These are phyloP conservation scores for Dysmachus trigonus DNA, from an alignment of 2,888 invertebrate genomes.

Conservation along the genomic window DNA sequence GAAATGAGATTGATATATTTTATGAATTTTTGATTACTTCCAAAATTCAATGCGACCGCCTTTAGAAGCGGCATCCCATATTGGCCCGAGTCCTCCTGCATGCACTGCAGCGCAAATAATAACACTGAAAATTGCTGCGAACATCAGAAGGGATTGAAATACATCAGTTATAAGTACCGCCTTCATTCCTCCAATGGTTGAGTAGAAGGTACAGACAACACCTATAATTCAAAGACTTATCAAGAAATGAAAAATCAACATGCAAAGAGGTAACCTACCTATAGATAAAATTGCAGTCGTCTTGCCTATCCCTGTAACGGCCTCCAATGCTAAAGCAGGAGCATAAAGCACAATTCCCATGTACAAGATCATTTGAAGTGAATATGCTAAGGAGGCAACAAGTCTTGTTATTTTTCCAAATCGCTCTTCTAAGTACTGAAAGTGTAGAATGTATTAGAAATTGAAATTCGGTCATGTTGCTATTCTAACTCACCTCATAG, in stretches of 20 bases:
- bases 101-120: constrained; percentile 77
- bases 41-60: constrained; percentile 77
- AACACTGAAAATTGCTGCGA: constrained; percentile 80
- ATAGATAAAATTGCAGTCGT: constrained; percentile 77
- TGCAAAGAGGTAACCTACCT: constrained; percentile 60
- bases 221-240: constrained; percentile 60
- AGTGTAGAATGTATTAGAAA: constrained; percentile 50
- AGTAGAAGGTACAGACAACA: constrained; percentile 85
- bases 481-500: constrained; percentile 73
- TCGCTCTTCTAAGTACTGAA: constrained; percentile 85
- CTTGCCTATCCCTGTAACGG: constrained; percentile 82
- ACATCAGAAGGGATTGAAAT: constrained; percentile 86
- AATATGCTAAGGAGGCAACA: constrained; percentile 84
- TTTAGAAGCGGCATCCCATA: constrained; percentile 76
- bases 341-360: constrained; percentile 94
- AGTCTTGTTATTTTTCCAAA: constrained; percentile 82
- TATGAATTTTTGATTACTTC: constrained; percentile 66
- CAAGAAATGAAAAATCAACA: not conserved
- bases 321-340: constrained; percentile 88
- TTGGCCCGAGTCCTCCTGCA: constrained; percentile 74
- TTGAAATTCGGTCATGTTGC: not conserved
- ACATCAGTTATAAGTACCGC: constrained; percentile 89
- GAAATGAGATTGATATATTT: not conserved
- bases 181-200: constrained; percentile 89
- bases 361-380: constrained; percentile 88